phyloP scores from a whole-genome alignment of 2,888 invertebrate genomes.

The Parapristionchus giblindavisi region DNA sequence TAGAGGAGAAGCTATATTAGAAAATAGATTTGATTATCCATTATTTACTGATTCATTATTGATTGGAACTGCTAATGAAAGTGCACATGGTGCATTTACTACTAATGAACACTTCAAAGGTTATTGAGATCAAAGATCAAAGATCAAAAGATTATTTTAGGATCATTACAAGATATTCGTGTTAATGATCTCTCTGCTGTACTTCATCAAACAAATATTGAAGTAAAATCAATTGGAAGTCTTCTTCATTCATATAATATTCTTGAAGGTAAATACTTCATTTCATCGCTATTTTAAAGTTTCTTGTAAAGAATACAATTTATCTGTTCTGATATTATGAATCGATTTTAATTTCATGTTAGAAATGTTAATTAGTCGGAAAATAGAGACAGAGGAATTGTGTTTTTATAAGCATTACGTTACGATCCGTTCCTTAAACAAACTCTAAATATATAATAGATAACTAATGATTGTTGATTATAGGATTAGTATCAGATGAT shows the following conservation, averaged over 20 bases:
- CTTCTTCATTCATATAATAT: slow-evolving; percentile 25
- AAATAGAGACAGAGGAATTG: too few relatives aligned
- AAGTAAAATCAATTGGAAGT: slow-evolving; percentile 30
- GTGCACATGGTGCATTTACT: slow-evolving; percentile 45
- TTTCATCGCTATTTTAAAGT: background rate
- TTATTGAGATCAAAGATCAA: slow-evolving; percentile 12
- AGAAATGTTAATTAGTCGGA: too few relatives aligned
- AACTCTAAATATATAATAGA: too few relatives aligned
- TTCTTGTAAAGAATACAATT: background rate
- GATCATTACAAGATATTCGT: slow-evolving; percentile 65
- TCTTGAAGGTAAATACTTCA: slow-evolving; percentile 10
- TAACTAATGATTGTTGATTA: too few relatives aligned
- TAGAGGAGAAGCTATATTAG: slow-evolving; percentile 50
- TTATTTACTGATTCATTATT: slow-evolving; percentile 61
- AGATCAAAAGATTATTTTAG: slow-evolving; percentile 40
- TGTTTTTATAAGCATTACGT: too few relatives aligned
- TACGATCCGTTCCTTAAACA: too few relatives aligned
- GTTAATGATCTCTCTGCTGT: slow-evolving; percentile 59
- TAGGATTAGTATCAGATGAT: slow-evolving; percentile 32
- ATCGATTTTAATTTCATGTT: too few relatives aligned
- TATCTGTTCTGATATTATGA: too few relatives aligned
- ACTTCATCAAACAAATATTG: slow-evolving; percentile 47
- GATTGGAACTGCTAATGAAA: slow-evolving; percentile 52
- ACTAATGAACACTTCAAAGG: slow-evolving; percentile 44
- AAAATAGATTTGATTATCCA: slow-evolving; percentile 60